These are phyloP conservation scores for Leuciscus idus DNA, from an alignment of 2,113 vertebrate species.

Conservation along the genomic window DNA sequence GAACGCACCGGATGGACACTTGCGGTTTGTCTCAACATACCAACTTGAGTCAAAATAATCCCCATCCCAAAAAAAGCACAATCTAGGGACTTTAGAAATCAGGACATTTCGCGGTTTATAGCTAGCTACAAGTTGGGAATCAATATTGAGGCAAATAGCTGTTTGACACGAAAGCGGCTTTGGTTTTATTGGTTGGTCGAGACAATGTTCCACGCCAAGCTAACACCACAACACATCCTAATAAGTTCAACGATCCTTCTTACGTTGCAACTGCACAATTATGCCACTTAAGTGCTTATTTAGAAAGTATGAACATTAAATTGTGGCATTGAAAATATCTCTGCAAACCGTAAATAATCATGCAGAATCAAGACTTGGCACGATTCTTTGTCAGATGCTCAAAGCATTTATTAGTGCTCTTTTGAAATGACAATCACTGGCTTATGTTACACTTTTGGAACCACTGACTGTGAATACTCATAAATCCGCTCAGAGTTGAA, in stretches of 20 bases:
- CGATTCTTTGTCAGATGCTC: neutral
- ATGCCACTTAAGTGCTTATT: neutral
- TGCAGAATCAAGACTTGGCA: neutral
- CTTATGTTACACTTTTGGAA: neutral
- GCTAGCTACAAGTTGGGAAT: neutral
- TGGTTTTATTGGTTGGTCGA: constrained; percentile 4
- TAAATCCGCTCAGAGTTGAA: neutral
- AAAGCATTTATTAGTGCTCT: neutral
- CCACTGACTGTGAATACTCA: neutral
- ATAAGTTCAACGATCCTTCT: neutral
- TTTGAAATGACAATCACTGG: neutral
- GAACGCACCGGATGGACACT: constrained; percentile 28
- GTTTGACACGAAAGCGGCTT: neutral
- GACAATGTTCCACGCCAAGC: neutral
- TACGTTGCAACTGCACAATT: neutral
- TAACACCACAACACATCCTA: constrained; percentile 1
- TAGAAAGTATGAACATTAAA: neutral
- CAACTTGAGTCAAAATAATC: constrained; percentile 45
- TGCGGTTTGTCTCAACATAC: constrained; percentile 25
- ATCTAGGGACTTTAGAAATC: neutral
- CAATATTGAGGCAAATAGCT: neutral
- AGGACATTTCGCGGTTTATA: neutral
- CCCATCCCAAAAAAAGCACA: constrained; percentile 12
- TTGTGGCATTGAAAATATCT: neutral
- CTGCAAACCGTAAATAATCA: neutral